Base-by-base conservation (phyloP, 2,113 vertebrate species). In the Ageneiosus marmoratus region DNA sequence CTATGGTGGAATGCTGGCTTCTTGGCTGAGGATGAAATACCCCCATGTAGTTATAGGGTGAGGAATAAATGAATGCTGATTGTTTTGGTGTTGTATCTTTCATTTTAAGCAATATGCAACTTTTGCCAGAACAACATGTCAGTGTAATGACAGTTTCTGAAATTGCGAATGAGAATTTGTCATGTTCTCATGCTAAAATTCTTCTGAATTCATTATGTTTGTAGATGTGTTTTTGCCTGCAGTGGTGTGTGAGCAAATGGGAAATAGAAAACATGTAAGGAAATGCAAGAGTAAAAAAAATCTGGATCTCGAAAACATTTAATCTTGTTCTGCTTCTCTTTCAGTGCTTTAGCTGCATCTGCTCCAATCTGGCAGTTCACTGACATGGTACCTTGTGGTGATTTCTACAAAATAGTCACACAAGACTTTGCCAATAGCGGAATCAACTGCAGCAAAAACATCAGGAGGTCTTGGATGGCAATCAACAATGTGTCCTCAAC, bases 11-110 rank as follows among this genome's bases (percentile, higher is more conserved):
- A 97, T 99, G 97, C 94, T 99, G 37, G 92, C 98, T 3, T 97
- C 97, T 65, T 99, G 98, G 98, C 90, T 99, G 87, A 94, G 98
- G 90, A 99, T 99, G 97, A 99, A 99, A 85, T 99, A 98, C 86
- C 97, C 97, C 62, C 94, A 96, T 44, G 5, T 95, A 70, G 96
- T 98, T 56, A 91, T 90, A 84, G 97, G 98, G 98, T 99, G 90
- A 97, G 94, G 72, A 32, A 41, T 70, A 29, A 34, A 79, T 27
- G 0, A 6, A 24, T 32, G 37, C 7, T 13, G 5, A 12, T 53
- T 53, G 27, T 50, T 50, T 29, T 18, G 18, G 29, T 32, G 46
- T 8, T 48, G 24, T 37, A 51, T 20, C 12, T 12, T n/a, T 72
- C 41, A 48, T 72, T 72, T 41, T 6, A 67, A 3, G 37, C 41